Evolutionary conservation across 2,113 vertebrate species (phyloP), one percentile per base, ranked within the genome.

Genomic region (Aptenodytes patagonicus): DNA sequence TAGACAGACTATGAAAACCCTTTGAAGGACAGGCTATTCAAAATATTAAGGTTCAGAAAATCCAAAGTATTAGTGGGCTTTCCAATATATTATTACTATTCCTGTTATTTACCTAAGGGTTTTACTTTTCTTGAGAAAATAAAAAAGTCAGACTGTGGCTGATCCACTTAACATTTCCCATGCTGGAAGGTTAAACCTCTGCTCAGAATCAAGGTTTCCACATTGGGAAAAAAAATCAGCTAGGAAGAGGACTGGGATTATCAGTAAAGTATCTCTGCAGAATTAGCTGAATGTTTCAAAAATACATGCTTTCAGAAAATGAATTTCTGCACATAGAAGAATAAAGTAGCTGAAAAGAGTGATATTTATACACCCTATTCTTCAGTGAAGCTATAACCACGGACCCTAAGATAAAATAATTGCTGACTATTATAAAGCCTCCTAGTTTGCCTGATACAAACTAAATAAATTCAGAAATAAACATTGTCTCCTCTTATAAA

Each of bases 1-100:
- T 60, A 76, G 47, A 51, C 20, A 75, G 19, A 62, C 7, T 54
- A 65, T 2, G 9, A 83, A 84, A 95, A 77, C 34, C 10, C 11
- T 82, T 61, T 85, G 81, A 94, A 96, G 73, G 82, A 61, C 44
- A 94, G 34, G 36, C 61, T 76, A 90, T 32, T 94, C 73, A 91
- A 94, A 83, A 93, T 88, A 89, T 68, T 91, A 96, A 89, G 70
- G 70, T 84, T 96, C 58, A 90, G 44, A 85, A 87, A 89, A 93
- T 40, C 42, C 40, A 10, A 34, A 87, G 49, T 54, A 85, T 94
- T 94, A 96, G n/a, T 6, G 31, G 25, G 58, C 49, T 94, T 84
- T 73, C 49, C 89, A 93, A 52, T 42, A 61, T 46, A 76, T 88
- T 94, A 95, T 79, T 91, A 76, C 66, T 83, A 87, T 62, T 90